Evolutionary conservation across 64 coral and sea anemone genomes (phyloP).

Genomic region (Montipora foliosa): DNA sequence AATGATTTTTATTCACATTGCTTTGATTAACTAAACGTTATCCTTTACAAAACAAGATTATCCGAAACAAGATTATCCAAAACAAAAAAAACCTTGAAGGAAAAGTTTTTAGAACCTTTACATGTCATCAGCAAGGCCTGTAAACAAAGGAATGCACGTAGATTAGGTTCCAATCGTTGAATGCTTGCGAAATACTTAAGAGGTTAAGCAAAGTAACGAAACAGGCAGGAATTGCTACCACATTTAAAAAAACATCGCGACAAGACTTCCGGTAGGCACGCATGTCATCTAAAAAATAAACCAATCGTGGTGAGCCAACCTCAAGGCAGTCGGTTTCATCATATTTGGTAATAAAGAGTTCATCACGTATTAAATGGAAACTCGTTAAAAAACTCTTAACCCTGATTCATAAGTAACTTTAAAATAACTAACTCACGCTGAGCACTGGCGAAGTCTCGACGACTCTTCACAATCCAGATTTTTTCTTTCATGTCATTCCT

Average conservation of each 20-base stretch:
- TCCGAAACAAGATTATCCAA: not conserved
- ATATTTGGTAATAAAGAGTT: too few species aligned
- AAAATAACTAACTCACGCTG: not conserved
- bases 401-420: not conserved
- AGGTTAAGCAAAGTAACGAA: not conserved
- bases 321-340: too few species aligned
- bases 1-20: too few species aligned
- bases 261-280: too few species aligned
- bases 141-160: not conserved
- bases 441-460: slow-evolving; percentile 11
- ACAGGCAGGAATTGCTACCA: too few species aligned
- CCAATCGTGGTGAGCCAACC: too few species aligned
- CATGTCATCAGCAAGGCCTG: not conserved
- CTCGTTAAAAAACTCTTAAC: too few species aligned
- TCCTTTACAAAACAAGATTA: not conserved
- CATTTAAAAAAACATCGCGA: too few species aligned
- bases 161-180: not conserved
- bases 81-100: not conserved
- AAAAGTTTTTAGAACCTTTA: not conserved
- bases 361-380: too few species aligned
- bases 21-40: not conserved
- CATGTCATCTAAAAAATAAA: too few species aligned
- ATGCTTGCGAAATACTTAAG: not conserved
- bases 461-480: slow-evolving; percentile 20
- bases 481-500: slow-evolving; percentile 35